Evolutionary conservation across 2,797 vertebrate genomes (phyloP).

Genomic region (Varecia variegata): DNA sequence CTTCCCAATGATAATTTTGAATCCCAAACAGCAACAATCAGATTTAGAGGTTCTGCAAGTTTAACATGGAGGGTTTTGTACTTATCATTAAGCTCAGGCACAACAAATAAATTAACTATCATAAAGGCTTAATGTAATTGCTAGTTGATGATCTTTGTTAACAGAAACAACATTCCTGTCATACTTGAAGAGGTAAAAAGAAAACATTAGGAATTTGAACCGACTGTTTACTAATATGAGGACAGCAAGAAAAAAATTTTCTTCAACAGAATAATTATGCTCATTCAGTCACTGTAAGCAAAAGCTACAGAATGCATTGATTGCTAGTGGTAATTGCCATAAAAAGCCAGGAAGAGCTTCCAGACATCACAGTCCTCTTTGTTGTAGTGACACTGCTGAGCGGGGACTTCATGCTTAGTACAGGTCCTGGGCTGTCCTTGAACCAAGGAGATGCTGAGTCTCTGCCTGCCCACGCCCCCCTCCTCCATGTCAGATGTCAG

Average conservation of each 20-base stretch:
- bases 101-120: conserved; percentile 26
- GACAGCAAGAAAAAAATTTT: neutral
- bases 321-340: neutral
- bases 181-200: neutral
- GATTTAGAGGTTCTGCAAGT: neutral
- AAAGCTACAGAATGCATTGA: neutral
- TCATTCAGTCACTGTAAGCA: neutral
- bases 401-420: neutral
- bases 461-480: neutral
- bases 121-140: conserved; percentile 27
- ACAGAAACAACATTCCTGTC: neutral
- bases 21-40: neutral
- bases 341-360: neutral
- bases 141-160: conserved; percentile 20
- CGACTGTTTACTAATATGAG: neutral
- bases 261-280: neutral
- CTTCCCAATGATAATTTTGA: neutral
- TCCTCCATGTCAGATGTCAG: conserved; percentile 7
- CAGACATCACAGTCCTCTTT: neutral
- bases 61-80: neutral
- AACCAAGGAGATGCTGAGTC: neutral
- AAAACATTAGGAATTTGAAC: neutral
- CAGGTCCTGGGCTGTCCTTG: neutral
- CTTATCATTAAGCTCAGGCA: neutral
- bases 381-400: neutral